A percentile compares a stretch with the other conserved stretches of the same genome.
phyloP scores from a whole-genome alignment of 2,113 vertebrate genomes.

The Strix aluco region DNA sequence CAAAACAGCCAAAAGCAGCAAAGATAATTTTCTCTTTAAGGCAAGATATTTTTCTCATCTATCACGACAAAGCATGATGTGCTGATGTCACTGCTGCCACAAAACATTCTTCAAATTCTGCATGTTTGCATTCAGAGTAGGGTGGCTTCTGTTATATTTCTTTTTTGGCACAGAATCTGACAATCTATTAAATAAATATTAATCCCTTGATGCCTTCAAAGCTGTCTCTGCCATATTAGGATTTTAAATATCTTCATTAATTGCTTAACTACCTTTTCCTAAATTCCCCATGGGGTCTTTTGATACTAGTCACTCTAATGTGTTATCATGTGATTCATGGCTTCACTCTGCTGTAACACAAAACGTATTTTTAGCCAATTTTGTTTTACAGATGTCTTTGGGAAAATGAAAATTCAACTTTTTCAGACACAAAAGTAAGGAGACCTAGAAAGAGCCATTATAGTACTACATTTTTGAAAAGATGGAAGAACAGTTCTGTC shows the following conservation, averaged over 20 bases:
- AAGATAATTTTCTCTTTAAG: conserved; percentile 49
- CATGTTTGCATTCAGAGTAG: conserved; percentile 39
- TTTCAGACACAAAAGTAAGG: not conserved
- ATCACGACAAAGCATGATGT: not conserved
- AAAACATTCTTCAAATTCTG: conserved; percentile 54
- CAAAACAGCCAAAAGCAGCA: conserved; percentile 31
- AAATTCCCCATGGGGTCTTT: conserved; percentile 69
- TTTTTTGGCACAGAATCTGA: conserved; percentile 69
- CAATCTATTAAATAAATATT: conserved; percentile 77
- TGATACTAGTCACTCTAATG: conserved; percentile 67
- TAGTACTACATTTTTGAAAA: not conserved
- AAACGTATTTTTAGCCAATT: conserved; percentile 55
- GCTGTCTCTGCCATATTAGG: conserved; percentile 68
- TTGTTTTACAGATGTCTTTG: conserved; percentile 46
- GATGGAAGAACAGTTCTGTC: not conserved
- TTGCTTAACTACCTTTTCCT: conserved; percentile 76
- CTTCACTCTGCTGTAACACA: conserved; percentile 62
- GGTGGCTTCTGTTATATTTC: conserved; percentile 57
- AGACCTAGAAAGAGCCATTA: not conserved
- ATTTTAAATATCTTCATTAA: conserved; percentile 81
- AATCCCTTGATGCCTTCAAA: conserved; percentile 73
- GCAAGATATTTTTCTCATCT: conserved; percentile 48
- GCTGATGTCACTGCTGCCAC: conserved; percentile 25
- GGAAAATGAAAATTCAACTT: conserved; percentile 16
- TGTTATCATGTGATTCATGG: conserved; percentile 72